Percentiles rank a stretch among this genome's conserved stretches.
Evolutionary conservation across 2,888 invertebrate species (phyloP).

Genomic region (Steromphala cineraria): DNA sequence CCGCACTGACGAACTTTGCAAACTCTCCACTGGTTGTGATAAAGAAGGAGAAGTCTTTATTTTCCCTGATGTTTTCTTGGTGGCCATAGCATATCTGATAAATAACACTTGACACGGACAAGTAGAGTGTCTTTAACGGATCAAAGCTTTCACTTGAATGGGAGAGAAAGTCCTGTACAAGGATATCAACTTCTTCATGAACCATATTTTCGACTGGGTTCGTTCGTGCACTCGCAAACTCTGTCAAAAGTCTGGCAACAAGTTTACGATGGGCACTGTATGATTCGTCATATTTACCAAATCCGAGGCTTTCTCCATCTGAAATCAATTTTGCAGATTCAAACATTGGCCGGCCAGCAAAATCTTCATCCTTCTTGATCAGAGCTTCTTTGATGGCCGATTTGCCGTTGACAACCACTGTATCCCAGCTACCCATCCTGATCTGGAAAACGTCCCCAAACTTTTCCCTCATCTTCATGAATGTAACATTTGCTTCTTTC

Average conservation of each 20-base stretch:
- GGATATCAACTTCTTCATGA: conserved; percentile 24
- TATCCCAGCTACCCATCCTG: conserved; percentile 41
- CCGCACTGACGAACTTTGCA: conserved; percentile 30
- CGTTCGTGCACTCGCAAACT: conserved; percentile 31
- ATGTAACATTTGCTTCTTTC: conserved; percentile 36
- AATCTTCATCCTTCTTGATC: conserved; percentile 29
- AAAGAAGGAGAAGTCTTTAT: conserved; percentile 23
- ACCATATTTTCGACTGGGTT: conserved; percentile 32
- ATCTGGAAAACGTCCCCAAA: conserved; percentile 48
- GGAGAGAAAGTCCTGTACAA: conserved; percentile 8
- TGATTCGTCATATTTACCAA: conserved; percentile 26
- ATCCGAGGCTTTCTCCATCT: conserved; percentile 22
- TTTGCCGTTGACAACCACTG: conserved; percentile 46
- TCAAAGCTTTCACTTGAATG: conserved; percentile 13
- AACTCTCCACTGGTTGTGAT: conserved; percentile 17
- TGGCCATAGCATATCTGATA: conserved; percentile 42
- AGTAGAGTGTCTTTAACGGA: conserved; percentile 16
- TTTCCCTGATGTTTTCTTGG: conserved; percentile 30
- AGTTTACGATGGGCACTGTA: conserved; percentile 45
- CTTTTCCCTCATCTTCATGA: conserved; percentile 32
- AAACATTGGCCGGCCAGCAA: conserved; percentile 41
- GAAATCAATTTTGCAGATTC: conserved; percentile 2
- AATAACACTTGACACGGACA: conserved; percentile 30
- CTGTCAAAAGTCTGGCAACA: conserved; percentile 35
- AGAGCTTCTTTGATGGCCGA: conserved; percentile 35